Base-by-base conservation (phyloP, 35 echinoderm and acorn worm genomes). In the Lytechinus variegatus region DNA sequence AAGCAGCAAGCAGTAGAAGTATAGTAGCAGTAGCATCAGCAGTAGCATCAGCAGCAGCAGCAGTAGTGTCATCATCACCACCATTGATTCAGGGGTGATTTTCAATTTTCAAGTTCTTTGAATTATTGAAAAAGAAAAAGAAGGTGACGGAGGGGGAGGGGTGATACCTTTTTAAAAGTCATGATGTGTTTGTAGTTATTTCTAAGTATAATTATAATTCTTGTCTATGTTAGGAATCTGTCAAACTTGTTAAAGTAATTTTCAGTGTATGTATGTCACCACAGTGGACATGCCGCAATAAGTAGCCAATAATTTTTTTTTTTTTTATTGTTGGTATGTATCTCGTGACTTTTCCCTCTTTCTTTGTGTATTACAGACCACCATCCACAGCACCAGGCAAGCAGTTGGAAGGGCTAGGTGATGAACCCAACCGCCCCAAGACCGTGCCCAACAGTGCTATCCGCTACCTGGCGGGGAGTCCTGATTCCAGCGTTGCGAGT, bases 401-500 rank as follows among this genome's bases (percentile, higher is more conserved):
- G 57, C 86, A 79, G 24, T 66, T 58, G 54, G 95, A 58, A 56
- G 96, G 97, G 61, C 86, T 95, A 6, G 87, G 94, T 19, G 94
- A 96, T 28, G 95, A 95, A 29, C 86, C 71, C 44, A 94, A 28
- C 11, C 97, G 97, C 29, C 97, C 97, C 33, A 96, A 95, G 71
- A 98, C 98, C 27, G 97, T 95, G 21, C 97, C 98, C 8, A 61
- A 87, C 16, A 89, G 91, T 92, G 95, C 95, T 8, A 93, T 79
- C 5, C 87, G 96, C 51, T 96, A 95, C 33, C 95, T 95, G 51
- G 90, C 97, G 3, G 86, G 94, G 54, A 98, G 97, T 54, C 98
- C 98, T 58, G 98, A 99, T 71, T 99, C 98, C 52, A 99, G 98
- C 92, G 95, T 95, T 21, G 97, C 96, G 5, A 95, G 94, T 14